Evolutionary conservation across 1,140 invertebrate species (phyloP), one percentile per base, ranked within the genome.

Genomic region (Lasioglossum baleicum): DNA sequence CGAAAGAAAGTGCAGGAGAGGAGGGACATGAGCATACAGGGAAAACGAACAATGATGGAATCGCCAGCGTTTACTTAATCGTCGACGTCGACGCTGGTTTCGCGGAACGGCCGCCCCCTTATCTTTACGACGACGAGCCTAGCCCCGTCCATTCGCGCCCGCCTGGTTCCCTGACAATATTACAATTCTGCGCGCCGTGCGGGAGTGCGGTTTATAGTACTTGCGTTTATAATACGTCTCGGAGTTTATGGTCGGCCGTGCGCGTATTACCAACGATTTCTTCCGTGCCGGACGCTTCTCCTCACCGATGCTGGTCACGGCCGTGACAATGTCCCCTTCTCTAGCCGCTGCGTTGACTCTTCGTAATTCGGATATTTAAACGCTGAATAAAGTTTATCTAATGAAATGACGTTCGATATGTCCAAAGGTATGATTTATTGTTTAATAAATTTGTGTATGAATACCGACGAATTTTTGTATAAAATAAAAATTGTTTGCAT

Each of bases 171-270:
- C 67, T 68, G 83, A 90, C 88, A 88, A 90, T 89, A 90, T 90
- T 90, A 89, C 88, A 90, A 90, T 89, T 87, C 81, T 73, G 83
- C 66, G 31, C 64, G 70, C 53, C 78, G 71, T 83, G 82, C 83
- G 73, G 86, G 78, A 89, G 87, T 88, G 84, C 67, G 70, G 84
- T 90, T 90, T 90, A 90, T 88, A 90, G 85, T 89, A 82, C 83
- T 86, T 80, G 79, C 87, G 72, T 90, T 89, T 89, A 88, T 89
- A 87, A 87, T 87, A 90, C 83, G 76, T 89, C 81, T 69, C 72
- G 75, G 65, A 79, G 69, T 90, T 90, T 90, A 89, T 81, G 87
- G 83, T 74, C 81, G 65, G 58, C 64, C 80, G 66, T 73, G 71
- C 69, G 74, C 79, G 73, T 75, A 40, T 77, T 70, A 48, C 83